These are phyloP conservation scores for Haliaeetus leucogaster DNA, from an alignment of 2,113 vertebrate species.

Conservation along the genomic window DNA sequence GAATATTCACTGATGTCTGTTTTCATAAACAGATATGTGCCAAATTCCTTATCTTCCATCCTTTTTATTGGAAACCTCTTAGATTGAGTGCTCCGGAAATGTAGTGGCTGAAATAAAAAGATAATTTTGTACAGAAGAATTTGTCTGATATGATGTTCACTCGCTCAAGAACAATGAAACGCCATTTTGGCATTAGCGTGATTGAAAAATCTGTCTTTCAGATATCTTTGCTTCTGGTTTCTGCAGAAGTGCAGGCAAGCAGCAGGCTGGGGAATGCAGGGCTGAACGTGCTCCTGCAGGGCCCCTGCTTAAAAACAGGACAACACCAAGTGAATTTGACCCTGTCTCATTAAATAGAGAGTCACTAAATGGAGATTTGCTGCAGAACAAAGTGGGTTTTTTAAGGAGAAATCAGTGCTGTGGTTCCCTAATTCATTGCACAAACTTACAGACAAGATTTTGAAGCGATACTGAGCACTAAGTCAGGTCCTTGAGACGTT, in stretches of 20 bases:
- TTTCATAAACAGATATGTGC: conserved; percentile 35
- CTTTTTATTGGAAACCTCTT: conserved; percentile 25
- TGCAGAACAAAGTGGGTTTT: neutral
- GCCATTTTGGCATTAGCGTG: neutral
- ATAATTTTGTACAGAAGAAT: conserved; percentile 7
- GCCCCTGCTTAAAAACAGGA: neutral
- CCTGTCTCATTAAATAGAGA: neutral
- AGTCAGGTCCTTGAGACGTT: neutral
- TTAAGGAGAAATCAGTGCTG: neutral
- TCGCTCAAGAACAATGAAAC: neutral
- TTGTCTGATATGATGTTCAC: neutral
- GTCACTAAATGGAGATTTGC: neutral
- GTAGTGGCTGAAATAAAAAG: conserved; percentile 5
- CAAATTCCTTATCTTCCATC: conserved; percentile 18
- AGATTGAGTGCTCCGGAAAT: neutral
- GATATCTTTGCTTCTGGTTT: neutral
- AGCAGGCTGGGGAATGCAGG: neutral
- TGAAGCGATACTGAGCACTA: neutral
- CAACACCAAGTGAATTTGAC: neutral
- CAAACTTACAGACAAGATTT: neutral
- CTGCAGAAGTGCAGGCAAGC: neutral
- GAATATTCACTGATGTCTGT: neutral
- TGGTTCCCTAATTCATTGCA: neutral
- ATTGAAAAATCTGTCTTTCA: neutral
- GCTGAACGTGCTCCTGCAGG: neutral